phyloP scores from a whole-genome alignment of 2,113 vertebrate species.

The Esox niger region DNA sequence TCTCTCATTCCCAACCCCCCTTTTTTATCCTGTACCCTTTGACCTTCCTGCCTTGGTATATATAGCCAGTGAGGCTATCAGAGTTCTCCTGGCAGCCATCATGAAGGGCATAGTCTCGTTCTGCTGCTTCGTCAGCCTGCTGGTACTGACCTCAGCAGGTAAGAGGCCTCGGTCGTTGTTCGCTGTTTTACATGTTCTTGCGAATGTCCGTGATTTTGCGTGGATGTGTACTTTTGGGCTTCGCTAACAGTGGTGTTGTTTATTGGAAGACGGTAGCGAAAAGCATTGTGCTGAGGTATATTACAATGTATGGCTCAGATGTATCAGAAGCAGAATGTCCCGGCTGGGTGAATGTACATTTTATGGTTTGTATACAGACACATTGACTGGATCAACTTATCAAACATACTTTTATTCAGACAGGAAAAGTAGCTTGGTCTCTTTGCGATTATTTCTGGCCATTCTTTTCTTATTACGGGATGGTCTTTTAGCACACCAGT shows the following conservation, averaged over 20 bases:
- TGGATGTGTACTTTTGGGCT: background rate
- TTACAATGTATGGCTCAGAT: background rate
- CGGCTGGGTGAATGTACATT: background rate
- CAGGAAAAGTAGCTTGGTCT: background rate
- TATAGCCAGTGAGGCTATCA: conserved; percentile 66
- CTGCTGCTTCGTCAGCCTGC: conserved; percentile 71
- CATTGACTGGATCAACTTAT: background rate
- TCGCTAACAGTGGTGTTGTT: background rate
- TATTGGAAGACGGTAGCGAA: background rate
- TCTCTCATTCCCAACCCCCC: conserved; percentile 37
- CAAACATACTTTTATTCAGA: background rate
- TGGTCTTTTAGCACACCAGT: conserved; percentile 20
- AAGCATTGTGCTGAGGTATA: background rate
- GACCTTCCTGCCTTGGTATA: conserved; percentile 73
- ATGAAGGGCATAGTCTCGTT: conserved; percentile 74
- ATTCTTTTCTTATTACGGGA: background rate
- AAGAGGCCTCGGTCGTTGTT: conserved; percentile 38
- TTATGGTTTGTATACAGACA: background rate
- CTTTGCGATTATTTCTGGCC: background rate
- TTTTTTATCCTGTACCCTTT: conserved; percentile 56
- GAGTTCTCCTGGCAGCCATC: conserved; percentile 79
- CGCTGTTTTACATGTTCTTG: background rate
- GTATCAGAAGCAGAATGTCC: conserved; percentile 15
- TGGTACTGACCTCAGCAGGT: conserved; percentile 73
- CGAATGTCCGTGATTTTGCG: background rate